A percentile compares a stretch with the other conserved stretches of the same genome.
phyloP scores from a whole-genome alignment of 1,140 invertebrate species.

The Argopecten irradians region DNA sequence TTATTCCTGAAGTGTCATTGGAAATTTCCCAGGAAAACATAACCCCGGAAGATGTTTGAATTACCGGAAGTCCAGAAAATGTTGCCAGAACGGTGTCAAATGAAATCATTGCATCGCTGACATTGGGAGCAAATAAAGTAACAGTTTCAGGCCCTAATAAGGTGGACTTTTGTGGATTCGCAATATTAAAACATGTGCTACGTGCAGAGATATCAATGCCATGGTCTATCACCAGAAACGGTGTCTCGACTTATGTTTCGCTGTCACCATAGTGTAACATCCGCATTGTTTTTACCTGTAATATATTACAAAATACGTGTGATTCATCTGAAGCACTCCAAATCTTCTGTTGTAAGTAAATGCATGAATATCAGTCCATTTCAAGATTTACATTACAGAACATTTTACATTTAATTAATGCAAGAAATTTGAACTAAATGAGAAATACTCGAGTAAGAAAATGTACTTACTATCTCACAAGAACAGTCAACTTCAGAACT shows the following conservation, averaged over 20 bases:
- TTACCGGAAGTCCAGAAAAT: neutral
- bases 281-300: neutral
- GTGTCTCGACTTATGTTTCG: neutral
- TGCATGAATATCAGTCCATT: no score
- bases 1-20: slow-evolving; percentile 16
- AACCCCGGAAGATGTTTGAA: neutral
- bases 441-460: neutral
- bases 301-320: neutral
- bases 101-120: neutral
- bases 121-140: neutral
- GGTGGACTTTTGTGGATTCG: neutral
- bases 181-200: slow-evolving; percentile 31
- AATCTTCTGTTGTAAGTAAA: no score
- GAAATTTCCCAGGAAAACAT: slow-evolving; percentile 25
- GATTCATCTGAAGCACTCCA: no score
- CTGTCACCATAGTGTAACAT: neutral
- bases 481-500: slow-evolving; percentile 43
- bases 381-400: no score
- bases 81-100: neutral
- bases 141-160: neutral
- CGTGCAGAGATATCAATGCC: slow-evolving; percentile 18
- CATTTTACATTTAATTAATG: no score
- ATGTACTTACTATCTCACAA: slow-evolving; percentile 38
- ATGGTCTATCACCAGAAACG: neutral
- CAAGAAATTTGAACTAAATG: no score